These are phyloP conservation scores for Drosophila burlai DNA, from an alignment of 1,140 invertebrate genomes.

Conservation along the genomic window DNA sequence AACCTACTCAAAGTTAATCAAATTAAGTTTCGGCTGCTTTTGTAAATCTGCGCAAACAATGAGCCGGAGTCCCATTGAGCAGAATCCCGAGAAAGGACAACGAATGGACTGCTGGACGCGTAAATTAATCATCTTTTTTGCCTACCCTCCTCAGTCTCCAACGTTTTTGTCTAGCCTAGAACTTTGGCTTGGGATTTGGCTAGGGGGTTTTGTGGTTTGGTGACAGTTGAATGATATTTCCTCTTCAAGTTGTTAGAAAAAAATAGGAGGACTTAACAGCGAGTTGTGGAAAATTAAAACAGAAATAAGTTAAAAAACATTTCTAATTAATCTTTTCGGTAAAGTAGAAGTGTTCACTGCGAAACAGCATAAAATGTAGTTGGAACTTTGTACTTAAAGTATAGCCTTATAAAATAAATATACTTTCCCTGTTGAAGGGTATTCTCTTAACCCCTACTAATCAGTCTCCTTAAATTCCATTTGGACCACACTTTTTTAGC, in stretches of 20 bases:
- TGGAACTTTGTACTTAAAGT: background rate
- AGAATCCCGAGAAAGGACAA: slow-evolving; percentile 29
- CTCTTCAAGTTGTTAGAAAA: slow-evolving; percentile 1
- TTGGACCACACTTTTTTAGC: slow-evolving; percentile 51
- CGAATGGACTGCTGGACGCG: slow-evolving; percentile 63
- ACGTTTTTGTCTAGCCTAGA: slow-evolving; percentile 24
- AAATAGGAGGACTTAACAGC: background rate
- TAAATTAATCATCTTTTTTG: slow-evolving; percentile 79
- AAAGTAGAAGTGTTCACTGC: background rate
- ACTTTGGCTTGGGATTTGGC: slow-evolving; percentile 24
- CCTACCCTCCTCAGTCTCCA: slow-evolving; percentile 7
- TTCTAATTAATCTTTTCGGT: background rate
- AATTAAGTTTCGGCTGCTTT: slow-evolving; percentile 74
- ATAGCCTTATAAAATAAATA: background rate
- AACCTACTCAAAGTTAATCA: slow-evolving; percentile 76
- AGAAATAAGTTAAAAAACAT: slow-evolving; percentile 5
- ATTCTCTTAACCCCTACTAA: slow-evolving; percentile 26
- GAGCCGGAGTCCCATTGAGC: slow-evolving; percentile 24
- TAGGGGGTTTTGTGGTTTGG: slow-evolving; percentile 35
- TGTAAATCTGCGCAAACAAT: slow-evolving; percentile 66
- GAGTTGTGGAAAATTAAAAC: background rate
- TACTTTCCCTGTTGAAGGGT: slow-evolving; percentile 12
- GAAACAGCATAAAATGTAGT: background rate
- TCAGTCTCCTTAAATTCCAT: slow-evolving; percentile 40
- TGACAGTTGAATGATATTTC: slow-evolving; percentile 42